These are phyloP conservation scores for Parnassius orleans DNA, from an alignment of 2,888 invertebrate species.

Conservation along the genomic window DNA sequence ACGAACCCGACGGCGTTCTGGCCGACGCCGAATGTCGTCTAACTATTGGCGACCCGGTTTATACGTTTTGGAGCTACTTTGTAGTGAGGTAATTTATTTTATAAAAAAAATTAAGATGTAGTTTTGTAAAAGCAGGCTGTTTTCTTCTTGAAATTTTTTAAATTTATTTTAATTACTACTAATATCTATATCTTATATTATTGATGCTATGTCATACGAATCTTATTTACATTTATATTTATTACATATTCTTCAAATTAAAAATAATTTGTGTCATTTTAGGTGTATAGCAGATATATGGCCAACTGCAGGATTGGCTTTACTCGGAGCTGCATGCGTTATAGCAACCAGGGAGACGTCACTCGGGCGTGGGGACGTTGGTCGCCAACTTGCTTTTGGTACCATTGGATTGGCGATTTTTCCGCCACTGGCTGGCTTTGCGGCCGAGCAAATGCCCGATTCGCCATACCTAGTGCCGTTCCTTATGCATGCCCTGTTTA, in stretches of 20 bases:
- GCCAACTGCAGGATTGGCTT: slow-evolving; percentile 85
- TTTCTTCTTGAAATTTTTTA: too few relatives aligned
- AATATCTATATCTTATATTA: neutral
- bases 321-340: slow-evolving; percentile 88
- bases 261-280: neutral
- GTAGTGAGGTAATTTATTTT: slow-evolving; percentile 69
- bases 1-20: slow-evolving; percentile 83
- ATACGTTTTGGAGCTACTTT: slow-evolving; percentile 87
- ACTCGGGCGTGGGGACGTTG: slow-evolving; percentile 88
- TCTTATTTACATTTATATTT: too few relatives aligned
- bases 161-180: too few relatives aligned
- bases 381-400: slow-evolving; percentile 88
- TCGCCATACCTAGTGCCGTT: slow-evolving; percentile 79
- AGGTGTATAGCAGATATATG: slow-evolving; percentile 86
- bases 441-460: slow-evolving; percentile 58
- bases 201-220: neutral
- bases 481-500: slow-evolving; percentile 79
- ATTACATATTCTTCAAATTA: too few relatives aligned
- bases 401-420: slow-evolving; percentile 87
- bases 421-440: slow-evolving; percentile 81
- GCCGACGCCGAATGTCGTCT: slow-evolving; percentile 84
- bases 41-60: slow-evolving; percentile 82
- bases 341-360: slow-evolving; percentile 91
- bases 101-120: neutral
- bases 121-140: neutral